A percentile compares a stretch with the other conserved stretches of the same genome.
Conservation (phyloP, 2,797 vertebrate genomes). For the Crax fasciolata region DNA sequence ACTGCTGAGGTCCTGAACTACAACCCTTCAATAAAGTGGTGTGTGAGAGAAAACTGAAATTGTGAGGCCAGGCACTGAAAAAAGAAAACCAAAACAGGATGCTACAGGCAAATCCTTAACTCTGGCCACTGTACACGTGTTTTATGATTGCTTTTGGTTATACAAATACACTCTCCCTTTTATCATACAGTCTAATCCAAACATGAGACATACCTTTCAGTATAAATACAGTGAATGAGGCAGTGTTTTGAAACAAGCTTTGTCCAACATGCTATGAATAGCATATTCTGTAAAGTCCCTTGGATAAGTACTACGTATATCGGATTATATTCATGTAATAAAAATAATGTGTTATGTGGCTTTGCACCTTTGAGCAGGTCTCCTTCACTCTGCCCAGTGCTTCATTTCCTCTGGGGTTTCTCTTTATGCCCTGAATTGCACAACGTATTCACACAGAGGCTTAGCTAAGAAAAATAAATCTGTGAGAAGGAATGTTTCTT, state of each 20-base stretch:
- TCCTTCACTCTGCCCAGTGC: conserved; percentile 21
- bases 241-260: conserved; percentile 46
- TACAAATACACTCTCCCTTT: conserved; percentile 11
- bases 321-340: conserved; percentile 37
- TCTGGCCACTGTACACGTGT: neutral
- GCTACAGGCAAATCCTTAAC: conserved; percentile 15
- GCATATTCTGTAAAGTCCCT: conserved; percentile 38
- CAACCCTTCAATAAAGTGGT: neutral
- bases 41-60: conserved; percentile 14
- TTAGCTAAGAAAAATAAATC: conserved; percentile 47
- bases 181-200: conserved; percentile 42
- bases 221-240: conserved; percentile 12
- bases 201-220: neutral
- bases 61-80: neutral
- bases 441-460: neutral
- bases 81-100: conserved; percentile 25
- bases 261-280: conserved; percentile 32
- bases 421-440: conserved; percentile 16
- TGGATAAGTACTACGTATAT: conserved; percentile 44
- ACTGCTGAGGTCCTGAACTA: neutral
- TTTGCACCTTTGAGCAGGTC: conserved; percentile 42
- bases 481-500: neutral
- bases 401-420: conserved; percentile 34
- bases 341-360: conserved; percentile 35
- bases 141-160: conserved; percentile 48